Conservation (phyloP, 2,888 invertebrate genomes). For the Andrena dorsata region DNA sequence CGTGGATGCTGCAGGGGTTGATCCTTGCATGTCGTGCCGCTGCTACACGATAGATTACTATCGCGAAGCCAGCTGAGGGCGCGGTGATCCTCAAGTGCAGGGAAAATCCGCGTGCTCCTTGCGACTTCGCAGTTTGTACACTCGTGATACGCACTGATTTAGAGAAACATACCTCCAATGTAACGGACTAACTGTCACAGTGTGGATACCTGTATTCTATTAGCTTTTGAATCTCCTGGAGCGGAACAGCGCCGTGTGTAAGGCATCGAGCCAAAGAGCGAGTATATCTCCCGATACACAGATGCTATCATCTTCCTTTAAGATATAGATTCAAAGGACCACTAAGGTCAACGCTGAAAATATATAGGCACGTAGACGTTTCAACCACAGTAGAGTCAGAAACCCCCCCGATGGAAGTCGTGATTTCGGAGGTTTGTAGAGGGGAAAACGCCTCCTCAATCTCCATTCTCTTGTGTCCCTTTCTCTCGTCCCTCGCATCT, state of each 20-base stretch:
- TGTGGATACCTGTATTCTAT: too few species aligned
- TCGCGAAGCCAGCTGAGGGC: too few species aligned
- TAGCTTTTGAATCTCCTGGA: too few species aligned
- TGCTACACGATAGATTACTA: too few species aligned
- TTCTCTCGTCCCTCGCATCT: neutral
- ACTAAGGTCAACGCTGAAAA: conserved; percentile 55
- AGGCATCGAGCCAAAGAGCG: neutral
- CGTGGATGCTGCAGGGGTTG: too few species aligned
- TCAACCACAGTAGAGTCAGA: conserved; percentile 58
- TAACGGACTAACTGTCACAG: too few species aligned
- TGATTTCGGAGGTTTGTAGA: conserved; percentile 62
- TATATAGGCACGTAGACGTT: conserved; percentile 64
- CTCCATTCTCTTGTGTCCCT: neutral
- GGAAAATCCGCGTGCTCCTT: too few species aligned
- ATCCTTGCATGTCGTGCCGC: too few species aligned
- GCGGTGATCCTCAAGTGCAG: too few species aligned
- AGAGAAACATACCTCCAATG: too few species aligned
- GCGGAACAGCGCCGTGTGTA: neutral
- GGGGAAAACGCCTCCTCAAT: conserved; percentile 36
- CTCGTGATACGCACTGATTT: too few species aligned
- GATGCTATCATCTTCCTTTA: conserved; percentile 19
- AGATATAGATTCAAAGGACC: conserved; percentile 49
- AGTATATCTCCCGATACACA: neutral
- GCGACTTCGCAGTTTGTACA: too few species aligned
- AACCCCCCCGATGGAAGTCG: conserved; percentile 63